phyloP scores from a whole-genome alignment of 1,140 invertebrate species.

The Prorops nasuta region DNA sequence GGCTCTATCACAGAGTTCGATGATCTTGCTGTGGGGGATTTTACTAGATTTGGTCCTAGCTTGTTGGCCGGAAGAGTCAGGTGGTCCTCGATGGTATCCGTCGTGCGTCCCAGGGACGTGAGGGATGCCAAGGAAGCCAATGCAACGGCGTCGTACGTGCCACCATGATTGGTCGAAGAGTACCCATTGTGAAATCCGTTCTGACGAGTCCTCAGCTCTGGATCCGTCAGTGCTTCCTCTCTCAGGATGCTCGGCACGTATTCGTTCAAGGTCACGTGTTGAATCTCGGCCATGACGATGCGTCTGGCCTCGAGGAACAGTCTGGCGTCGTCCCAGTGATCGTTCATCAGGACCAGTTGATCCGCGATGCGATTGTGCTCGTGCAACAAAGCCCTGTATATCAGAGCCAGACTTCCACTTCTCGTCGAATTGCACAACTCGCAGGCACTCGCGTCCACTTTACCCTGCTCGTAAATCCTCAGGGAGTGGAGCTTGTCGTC shows the following conservation, averaged over 20 bases:
- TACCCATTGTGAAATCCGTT: constrained; percentile 75
- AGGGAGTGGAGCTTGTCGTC: constrained; percentile 67
- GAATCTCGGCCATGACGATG: constrained; percentile 76
- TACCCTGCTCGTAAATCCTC: constrained; percentile 73
- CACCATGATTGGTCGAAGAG: constrained; percentile 76
- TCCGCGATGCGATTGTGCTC: constrained; percentile 85
- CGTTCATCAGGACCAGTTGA: constrained; percentile 70
- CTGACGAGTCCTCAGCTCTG: constrained; percentile 63
- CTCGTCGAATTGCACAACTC: constrained; percentile 55
- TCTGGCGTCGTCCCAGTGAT: constrained; percentile 82
- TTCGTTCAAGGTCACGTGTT: constrained; percentile 85
- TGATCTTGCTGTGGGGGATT: constrained; percentile 32
- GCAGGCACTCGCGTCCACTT: constrained; percentile 65
- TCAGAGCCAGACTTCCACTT: constrained; percentile 53
- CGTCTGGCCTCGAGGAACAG: constrained; percentile 77
- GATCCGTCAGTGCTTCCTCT: constrained; percentile 65
- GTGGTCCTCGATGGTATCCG: constrained; percentile 42
- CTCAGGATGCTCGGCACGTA: constrained; percentile 80
- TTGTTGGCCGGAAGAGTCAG: constrained; percentile 42
- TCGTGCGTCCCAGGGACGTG: constrained; percentile 64
- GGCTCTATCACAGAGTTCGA: constrained; percentile 14
- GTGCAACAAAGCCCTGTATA: constrained; percentile 70
- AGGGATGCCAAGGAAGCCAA: constrained; percentile 74
- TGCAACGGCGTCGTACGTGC: constrained; percentile 73
- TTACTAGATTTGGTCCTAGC: constrained; percentile 38